Percentiles rank a stretch among this genome's conserved stretches.
Conservation (phyloP, 2,797 vertebrate genomes). For the Paedocypris micromegethes region DNA sequence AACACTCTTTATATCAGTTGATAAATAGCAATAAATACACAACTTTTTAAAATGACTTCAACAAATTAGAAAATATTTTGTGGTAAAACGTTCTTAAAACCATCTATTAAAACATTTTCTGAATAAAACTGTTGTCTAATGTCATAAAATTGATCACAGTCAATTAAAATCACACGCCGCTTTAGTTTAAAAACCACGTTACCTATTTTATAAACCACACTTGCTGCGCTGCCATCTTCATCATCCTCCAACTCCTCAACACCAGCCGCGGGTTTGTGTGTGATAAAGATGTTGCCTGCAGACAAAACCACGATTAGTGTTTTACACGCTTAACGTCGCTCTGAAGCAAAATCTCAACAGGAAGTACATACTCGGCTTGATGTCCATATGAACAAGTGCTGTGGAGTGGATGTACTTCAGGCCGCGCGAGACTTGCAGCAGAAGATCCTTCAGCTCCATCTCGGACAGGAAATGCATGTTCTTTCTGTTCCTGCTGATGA, state of each 20-base stretch:
- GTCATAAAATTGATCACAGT: too few species aligned
- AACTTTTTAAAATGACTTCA: too few species aligned
- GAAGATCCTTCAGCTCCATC: constrained; percentile 87
- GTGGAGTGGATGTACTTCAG: constrained; percentile 95
- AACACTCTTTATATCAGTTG: too few species aligned
- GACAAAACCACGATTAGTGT: too few species aligned
- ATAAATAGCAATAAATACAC: too few species aligned
- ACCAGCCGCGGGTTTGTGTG: constrained; percentile 73
- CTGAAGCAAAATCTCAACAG: too few species aligned
- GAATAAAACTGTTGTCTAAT: too few species aligned
- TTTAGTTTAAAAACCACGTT: constrained; percentile 9
- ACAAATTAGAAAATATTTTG: too few species aligned
- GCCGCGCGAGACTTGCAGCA: constrained; percentile 88
- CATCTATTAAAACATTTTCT: background rate
- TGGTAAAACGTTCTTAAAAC: background rate
- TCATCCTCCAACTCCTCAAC: constrained; percentile 91
- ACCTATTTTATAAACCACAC: constrained; percentile 94
- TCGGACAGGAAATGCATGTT: constrained; percentile 80
- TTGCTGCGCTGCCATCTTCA: constrained; percentile 78
- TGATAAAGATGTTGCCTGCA: constrained; percentile 96
- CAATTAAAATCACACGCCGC: too few species aligned
- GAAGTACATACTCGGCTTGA: constrained; percentile 90
- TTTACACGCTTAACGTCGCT: too few species aligned
- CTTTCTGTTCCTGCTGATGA: constrained; percentile 57
- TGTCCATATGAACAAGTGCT: constrained; percentile 97